Base-by-base conservation (phyloP, 2,113 vertebrate species). In the Formicarius rufipectus region DNA sequence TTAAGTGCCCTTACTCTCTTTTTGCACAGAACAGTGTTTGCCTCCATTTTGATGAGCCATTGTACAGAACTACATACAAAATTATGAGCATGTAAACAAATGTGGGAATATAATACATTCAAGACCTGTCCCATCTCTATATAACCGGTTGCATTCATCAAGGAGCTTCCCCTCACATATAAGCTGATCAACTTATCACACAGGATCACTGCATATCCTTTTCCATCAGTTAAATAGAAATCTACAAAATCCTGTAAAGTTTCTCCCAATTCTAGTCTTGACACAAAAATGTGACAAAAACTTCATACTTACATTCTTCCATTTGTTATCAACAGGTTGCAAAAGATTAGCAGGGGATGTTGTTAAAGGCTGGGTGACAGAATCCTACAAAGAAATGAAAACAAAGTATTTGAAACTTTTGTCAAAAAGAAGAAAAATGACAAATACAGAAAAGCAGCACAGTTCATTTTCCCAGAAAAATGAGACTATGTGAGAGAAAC, bases 261-360 rank as follows among this genome's bases (percentile, higher is more conserved):
- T 83, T 47, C 60, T 56, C 31, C 18, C 17, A 13, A 15, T 82
- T 89, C 28, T 2, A 63, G 33, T 40, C 64, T 25, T 63, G 24
- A 79, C 6, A 27, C 20, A 80, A 79, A 78, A 77, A 42, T 23
- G 71, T 11, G 23, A 80, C 64, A 86, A 69, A 50, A 80, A 16
- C 6, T 60, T 27, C 59, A 50, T 25, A 93, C 97, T 96, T 82
- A 96, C 94, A n/a, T 89, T 96, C 59, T 95, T 95, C 92, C 97
- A 96, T 67, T 96, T 97, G 68, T 87, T 96, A 90, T 97, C 97
- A 91, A 86, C 44, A 69, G 91, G 95, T 45, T 98, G 98, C 59
- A 98, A 73, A 79, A 97, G 89, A 75, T 85, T 95, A 89, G 76
- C 23, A 37, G 97, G 68, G 49, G 95, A 33, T n/a, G 90, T 64